Evolutionary conservation across 2,888 invertebrate genomes (phyloP), one percentile per base, ranked within the genome.

Genomic region (Hirtodrosophila duncani): DNA sequence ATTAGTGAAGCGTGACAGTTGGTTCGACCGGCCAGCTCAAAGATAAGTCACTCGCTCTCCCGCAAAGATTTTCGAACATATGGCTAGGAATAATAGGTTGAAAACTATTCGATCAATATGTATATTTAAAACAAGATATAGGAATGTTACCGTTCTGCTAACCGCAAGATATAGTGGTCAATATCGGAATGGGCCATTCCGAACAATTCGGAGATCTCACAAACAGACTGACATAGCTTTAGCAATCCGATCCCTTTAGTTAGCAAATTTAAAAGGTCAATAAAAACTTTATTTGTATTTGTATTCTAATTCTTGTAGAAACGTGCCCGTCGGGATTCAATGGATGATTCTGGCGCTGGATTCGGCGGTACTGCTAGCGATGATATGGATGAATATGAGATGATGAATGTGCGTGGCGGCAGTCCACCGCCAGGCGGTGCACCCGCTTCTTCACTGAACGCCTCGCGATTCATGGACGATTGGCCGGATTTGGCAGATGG

Each of bases 371-470:
- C 90, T 56, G 87, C 17, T 31, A 71, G 64, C 23, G 80, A 83
- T 3, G 70, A 80, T 6, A 71, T 90, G 82, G 92, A 94, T 83
- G 94, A 94, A 75, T 92, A 91, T 80, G 94, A 94, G 85, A 92
- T 94, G 92, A 87, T 94, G 82, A 93, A 93, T 84, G 89, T 94
- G 6, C 89, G 94, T 38, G 93, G 94, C 23, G 93, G 93, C 10
- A 94, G 93, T 41, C 93, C 94, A 5, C 84, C 86, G 24, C 80
- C 80, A 1, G 51, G 43, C 21, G 80, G 58, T n/a, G 17, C 45
- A 2, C 13, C 21, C 1, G 9, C 9, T 1, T 1, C 49, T 1
- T 3, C 14, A 0, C 9, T 3, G 4, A 13, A n/a, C 9, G 13
- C 34, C 13, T 14, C 11, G 2, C 55, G 58, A 1, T 65, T 34